These are phyloP conservation scores for Pogonophryne albipinna DNA, from an alignment of 2,797 vertebrate species.

Conservation along the genomic window DNA sequence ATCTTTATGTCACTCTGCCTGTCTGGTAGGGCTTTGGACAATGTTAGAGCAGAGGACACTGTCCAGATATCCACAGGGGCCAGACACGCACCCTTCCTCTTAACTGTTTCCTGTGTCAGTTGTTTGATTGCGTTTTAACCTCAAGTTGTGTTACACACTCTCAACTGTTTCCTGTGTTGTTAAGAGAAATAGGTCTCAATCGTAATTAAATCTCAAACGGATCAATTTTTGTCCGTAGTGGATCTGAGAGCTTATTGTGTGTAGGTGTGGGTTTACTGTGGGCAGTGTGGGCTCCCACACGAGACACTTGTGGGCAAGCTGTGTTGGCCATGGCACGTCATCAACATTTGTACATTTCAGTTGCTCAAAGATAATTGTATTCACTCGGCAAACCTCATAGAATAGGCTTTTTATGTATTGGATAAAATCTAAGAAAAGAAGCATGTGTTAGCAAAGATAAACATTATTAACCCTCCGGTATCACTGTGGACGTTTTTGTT, in stretches of 20 bases:
- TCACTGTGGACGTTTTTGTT: too few relatives aligned
- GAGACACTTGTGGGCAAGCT: neutral
- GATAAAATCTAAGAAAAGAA: neutral
- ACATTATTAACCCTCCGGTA: too few relatives aligned
- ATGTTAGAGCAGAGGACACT: conserved; percentile 54
- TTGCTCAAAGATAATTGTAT: neutral
- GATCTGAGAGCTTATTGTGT: neutral
- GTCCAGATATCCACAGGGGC: conserved; percentile 43
- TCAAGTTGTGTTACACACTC: neutral
- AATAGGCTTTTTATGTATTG: neutral
- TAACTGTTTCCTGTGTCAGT: conserved; percentile 45
- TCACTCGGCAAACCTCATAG: neutral
- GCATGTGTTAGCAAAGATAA: conserved; percentile 4
- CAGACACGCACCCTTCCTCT: conserved; percentile 38
- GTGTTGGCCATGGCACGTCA: neutral
- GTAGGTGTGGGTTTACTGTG: neutral
- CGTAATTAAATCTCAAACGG: neutral
- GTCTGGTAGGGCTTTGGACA: conserved; percentile 62
- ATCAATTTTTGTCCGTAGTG: neutral
- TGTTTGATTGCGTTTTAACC: neutral
- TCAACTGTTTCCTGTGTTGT: neutral
- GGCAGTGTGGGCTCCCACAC: neutral
- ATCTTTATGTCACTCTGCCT: conserved; percentile 15
- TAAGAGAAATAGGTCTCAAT: neutral
- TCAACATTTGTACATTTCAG: neutral